A percentile compares a stretch with the other conserved stretches of the same genome.
Evolutionary conservation across 92 coral and sea anemone genomes (phyloP).

Genomic region (Paragorgia papillata): DNA sequence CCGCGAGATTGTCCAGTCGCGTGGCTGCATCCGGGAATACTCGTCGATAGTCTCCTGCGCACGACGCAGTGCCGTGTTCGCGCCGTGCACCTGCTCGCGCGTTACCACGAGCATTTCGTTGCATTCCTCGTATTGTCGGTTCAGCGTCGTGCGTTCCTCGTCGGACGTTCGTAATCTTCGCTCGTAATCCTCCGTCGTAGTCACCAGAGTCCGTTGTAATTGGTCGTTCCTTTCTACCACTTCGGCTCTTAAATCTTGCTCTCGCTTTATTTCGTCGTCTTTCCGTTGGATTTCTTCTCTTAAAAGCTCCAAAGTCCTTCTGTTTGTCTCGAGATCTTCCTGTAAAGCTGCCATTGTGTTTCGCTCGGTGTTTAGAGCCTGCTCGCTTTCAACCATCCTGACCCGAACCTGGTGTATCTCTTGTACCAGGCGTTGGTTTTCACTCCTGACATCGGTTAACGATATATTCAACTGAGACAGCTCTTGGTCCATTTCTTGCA

Average conservation of each 20-base stretch:
- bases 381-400: conserved; percentile 1
- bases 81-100: conserved; percentile 1
- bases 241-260: conserved; percentile 3
- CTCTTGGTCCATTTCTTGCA: conserved; percentile 13
- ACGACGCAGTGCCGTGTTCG: conserved; percentile 15
- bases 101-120: neutral
- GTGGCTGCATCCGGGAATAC: conserved; percentile 88
- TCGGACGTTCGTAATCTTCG: conserved; percentile 1
- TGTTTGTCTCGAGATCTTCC: conserved; percentile 5
- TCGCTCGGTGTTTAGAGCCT: conserved; percentile 4
- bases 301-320: conserved; percentile 9
- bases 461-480: conserved; percentile 48
- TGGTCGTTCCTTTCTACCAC: conserved; percentile 2
- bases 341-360: neutral
- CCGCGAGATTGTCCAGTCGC: conserved; percentile 91
- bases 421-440: neutral
- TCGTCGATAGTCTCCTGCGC: conserved; percentile 82
- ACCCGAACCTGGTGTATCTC: conserved; percentile 22
- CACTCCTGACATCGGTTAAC: conserved; percentile 61
- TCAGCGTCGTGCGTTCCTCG: conserved; percentile 11
- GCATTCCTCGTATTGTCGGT: conserved; percentile 22
- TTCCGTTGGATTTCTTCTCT: conserved; percentile 18
- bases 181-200: conserved; percentile 13
- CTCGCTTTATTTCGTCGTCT: neutral
- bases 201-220: neutral